Conservation (phyloP, 2,113 vertebrate genomes). For the Ammodytes marinus region DNA sequence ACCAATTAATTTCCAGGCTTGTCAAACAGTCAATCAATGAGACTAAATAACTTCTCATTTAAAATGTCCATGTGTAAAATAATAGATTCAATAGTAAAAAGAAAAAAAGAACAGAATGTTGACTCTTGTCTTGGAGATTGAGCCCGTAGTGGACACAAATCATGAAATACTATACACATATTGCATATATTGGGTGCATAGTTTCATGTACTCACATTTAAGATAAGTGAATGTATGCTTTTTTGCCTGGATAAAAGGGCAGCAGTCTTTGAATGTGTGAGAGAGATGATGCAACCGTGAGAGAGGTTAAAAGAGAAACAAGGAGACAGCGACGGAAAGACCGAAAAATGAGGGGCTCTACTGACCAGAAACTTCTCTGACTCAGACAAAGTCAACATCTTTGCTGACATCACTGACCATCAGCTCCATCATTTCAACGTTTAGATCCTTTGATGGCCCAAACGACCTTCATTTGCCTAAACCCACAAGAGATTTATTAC, state of each 20-base stretch:
- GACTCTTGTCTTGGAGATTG: not conserved
- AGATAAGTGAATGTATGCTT: slow-evolving; percentile 4
- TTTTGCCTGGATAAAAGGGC: slow-evolving; percentile 34
- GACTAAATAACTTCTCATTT: not conserved
- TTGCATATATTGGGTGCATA: not conserved
- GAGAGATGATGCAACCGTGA: slow-evolving; percentile 65
- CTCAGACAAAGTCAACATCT: slow-evolving; percentile 82
- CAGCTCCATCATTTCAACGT: slow-evolving; percentile 74
- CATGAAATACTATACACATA: not conserved
- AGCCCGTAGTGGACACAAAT: not conserved
- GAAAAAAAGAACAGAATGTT: not conserved
- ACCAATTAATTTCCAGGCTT: not conserved
- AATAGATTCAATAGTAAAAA: not conserved
- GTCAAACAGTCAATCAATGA: not conserved
- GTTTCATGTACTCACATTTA: slow-evolving; percentile 4
- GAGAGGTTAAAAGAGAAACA: slow-evolving; percentile 66
- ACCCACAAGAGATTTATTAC: slow-evolving; percentile 70
- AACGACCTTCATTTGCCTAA: slow-evolving; percentile 79
- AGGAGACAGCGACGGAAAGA: slow-evolving; percentile 63
- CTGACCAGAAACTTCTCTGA: slow-evolving; percentile 80
- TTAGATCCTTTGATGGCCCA: slow-evolving; percentile 77
- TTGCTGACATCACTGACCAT: slow-evolving; percentile 83
- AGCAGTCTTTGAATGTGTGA: slow-evolving; percentile 59
- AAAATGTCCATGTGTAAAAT: not conserved
- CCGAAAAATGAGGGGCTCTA: slow-evolving; percentile 75